A percentile compares a stretch with the other conserved stretches of the same genome.
Conservation (phyloP, 1,140 invertebrate species). For the Bemisia tabaci region DNA sequence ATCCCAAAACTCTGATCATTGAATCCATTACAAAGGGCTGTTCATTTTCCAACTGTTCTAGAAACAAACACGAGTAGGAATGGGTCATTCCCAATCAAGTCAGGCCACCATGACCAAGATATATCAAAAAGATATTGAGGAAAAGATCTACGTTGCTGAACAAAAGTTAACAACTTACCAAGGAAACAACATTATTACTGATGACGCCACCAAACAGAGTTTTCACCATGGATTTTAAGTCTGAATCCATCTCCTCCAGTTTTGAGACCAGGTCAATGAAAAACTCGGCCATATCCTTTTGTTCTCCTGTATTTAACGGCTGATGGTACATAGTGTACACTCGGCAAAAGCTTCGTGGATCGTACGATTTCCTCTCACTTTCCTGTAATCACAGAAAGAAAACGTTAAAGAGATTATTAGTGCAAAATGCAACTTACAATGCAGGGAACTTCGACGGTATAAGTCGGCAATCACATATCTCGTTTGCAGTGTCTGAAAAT, state of each 20-base stretch:
- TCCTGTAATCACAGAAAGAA: slow-evolving; percentile 39
- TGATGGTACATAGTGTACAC: slow-evolving; percentile 95
- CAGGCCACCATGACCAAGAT: too few relatives aligned
- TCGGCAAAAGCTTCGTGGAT: slow-evolving; percentile 87
- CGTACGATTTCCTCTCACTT: slow-evolving; percentile 88
- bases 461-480: too few relatives aligned
- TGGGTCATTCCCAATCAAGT: too few relatives aligned
- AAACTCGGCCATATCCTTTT: slow-evolving; percentile 97
- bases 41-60: too few relatives aligned
- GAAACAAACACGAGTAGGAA: too few relatives aligned
- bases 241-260: slow-evolving; percentile 87
- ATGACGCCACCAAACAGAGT: slow-evolving; percentile 82
- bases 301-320: slow-evolving; percentile 87
- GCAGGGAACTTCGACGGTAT: too few relatives aligned
- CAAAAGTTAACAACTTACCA: too few relatives aligned
- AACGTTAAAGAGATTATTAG: not conserved
- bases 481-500: too few relatives aligned
- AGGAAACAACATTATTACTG: slow-evolving; percentile 87
- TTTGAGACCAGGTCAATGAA: slow-evolving; percentile 93
- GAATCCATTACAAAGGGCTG: too few relatives aligned
- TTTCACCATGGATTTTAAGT: slow-evolving; percentile 80
- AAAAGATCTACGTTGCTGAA: too few relatives aligned
- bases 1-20: too few relatives aligned
- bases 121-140: too few relatives aligned
- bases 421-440: not conserved